phyloP scores from a whole-genome alignment of 2,797 vertebrate genomes.

The Chromis chromis region DNA sequence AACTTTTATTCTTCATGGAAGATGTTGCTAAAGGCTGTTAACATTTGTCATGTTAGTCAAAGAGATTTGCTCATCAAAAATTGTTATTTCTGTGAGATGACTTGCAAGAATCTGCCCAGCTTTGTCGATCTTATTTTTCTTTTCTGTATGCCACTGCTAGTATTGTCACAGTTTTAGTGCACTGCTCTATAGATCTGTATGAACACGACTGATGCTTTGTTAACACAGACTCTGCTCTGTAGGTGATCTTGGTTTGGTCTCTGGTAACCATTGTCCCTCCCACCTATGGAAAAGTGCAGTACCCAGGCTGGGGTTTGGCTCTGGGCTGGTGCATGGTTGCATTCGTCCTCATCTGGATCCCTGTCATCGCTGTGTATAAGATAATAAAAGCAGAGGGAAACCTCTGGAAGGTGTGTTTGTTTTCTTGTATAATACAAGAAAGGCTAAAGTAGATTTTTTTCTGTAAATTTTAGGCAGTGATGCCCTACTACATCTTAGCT shows the following conservation, averaged over 20 bases:
- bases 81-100: too few relatives aligned
- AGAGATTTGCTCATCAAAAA: neutral
- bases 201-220: neutral
- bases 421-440: neutral
- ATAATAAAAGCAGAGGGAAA: conserved; percentile 84
- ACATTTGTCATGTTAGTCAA: neutral
- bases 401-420: conserved; percentile 85
- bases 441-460: neutral
- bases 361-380: conserved; percentile 85
- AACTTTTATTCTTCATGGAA: neutral
- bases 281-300: conserved; percentile 81
- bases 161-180: neutral
- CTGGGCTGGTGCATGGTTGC: conserved; percentile 93
- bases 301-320: conserved; percentile 88
- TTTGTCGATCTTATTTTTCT: neutral
- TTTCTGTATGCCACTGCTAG: neutral
- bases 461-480: neutral
- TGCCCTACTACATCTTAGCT: neutral
- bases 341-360: conserved; percentile 92
- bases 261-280: conserved; percentile 84
- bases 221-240: conserved; percentile 6
- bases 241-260: conserved; percentile 94
- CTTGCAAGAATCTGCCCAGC: too few relatives aligned
- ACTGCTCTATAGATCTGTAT: too few relatives aligned
- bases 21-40: neutral